Conservation (phyloP, 2,113 vertebrate species). For the Atrichornis clamosus region DNA sequence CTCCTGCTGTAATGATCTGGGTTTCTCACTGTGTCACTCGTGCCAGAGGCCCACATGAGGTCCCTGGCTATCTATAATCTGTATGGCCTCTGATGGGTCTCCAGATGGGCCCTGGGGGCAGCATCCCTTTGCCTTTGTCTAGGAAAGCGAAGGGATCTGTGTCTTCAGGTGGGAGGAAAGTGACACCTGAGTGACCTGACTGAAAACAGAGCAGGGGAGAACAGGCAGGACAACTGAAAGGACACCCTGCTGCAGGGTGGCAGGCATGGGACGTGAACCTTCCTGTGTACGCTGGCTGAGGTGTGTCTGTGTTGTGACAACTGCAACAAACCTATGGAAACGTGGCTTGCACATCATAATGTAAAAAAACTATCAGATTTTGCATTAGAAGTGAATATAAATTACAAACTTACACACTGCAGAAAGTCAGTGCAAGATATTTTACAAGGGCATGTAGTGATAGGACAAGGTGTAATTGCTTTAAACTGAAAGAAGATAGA, state of each 20-base stretch:
- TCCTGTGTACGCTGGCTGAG: not conserved
- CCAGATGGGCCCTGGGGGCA: not conserved
- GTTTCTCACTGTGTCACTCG: not conserved
- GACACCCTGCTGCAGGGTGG: no score
- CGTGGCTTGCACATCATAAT: not conserved
- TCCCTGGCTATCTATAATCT: not conserved
- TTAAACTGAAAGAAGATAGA: not conserved
- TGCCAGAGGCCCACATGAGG: not conserved
- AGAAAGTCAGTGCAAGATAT: not conserved
- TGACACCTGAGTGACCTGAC: not conserved
- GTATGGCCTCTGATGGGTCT: not conserved
- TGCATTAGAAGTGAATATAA: constrained; percentile 36
- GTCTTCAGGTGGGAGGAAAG: not conserved
- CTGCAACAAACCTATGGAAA: not conserved
- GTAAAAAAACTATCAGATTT: constrained; percentile 5
- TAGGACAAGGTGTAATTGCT: not conserved
- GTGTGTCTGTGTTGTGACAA: not conserved
- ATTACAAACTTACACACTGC: not conserved
- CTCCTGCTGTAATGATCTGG: not conserved
- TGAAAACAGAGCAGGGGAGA: not conserved
- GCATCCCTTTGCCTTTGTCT: not conserved
- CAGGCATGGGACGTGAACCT: not conserved
- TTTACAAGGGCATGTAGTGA: not conserved
- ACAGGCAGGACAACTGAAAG: not conserved
- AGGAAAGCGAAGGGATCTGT: not conserved